These are phyloP conservation scores for Brachionus angularis DNA, from an alignment of 1,140 invertebrate genomes.

Conservation along the genomic window DNA sequence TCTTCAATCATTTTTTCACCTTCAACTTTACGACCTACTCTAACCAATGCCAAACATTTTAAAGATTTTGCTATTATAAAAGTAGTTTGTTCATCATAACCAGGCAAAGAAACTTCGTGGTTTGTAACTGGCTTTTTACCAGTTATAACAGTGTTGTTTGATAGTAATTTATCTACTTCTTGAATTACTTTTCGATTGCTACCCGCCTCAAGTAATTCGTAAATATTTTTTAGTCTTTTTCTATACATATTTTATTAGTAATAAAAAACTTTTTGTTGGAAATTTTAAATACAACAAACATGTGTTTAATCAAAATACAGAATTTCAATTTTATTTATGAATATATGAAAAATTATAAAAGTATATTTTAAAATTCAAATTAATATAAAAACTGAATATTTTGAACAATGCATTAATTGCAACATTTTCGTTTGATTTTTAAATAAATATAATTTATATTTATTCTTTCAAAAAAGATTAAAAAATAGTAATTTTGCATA, in stretches of 20 bases:
- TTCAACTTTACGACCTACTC: neutral
- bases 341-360: too few species aligned
- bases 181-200: slow-evolving; percentile 40
- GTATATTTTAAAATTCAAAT: too few species aligned
- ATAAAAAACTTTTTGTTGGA: too few species aligned
- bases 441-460: too few species aligned
- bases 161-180: slow-evolving; percentile 34
- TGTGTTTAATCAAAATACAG: too few species aligned
- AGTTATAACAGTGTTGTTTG: neutral
- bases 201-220: slow-evolving; percentile 28
- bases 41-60: neutral
- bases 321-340: too few species aligned
- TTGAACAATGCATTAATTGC: too few species aligned
- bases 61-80: slow-evolving; percentile 22
- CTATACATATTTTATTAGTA: slow-evolving; percentile 35
- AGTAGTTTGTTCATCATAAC: slow-evolving; percentile 29
- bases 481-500: too few species aligned
- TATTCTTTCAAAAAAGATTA: too few species aligned
- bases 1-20: neutral
- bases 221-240: slow-evolving; percentile 32
- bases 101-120: neutral
- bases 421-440: too few species aligned
- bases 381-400: too few species aligned
- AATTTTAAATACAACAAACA: too few species aligned
- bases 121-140: neutral